Evolutionary conservation across 2,113 vertebrate species (phyloP), one percentile per base, ranked within the genome.

Genomic region (Euleptes europaea): DNA sequence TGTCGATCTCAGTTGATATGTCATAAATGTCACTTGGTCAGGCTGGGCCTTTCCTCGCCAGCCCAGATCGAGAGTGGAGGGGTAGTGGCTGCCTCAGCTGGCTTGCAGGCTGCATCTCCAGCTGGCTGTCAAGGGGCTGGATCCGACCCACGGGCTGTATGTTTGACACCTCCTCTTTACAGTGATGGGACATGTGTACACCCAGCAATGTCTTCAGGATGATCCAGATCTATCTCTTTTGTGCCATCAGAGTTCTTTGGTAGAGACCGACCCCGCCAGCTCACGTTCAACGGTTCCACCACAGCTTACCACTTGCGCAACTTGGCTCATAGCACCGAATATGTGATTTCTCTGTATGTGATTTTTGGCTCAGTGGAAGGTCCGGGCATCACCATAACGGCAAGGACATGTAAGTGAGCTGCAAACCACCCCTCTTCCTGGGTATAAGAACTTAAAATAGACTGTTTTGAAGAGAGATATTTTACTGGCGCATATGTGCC

Each of bases 341-440:
- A 98, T 0, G 95, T 97, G 15, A 95, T 98, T 44, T 97, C 97
- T 0, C 95, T 98, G 40, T 98, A 97, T 0, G 98, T 98, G 92
- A 94, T 98, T 72, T 98, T 98, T 67, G 96, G 97, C 15, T 93
- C 95, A 0, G 86, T 93, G 2, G 96, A 97, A 23, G 98, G 98
- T 40, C 98, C 98, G 0, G 98, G 98, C 0, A 92, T 98, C 93
- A 95, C 95, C 1, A 97, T 96, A 23, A 97, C 98, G 28, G 97
- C 97, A 92, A 96, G 93, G 89, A 98, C 97, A 0, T 96, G 98
- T 98, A 95, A 97, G 98, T 95, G 82, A 0, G 0, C 4, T 1
- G 1, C 51, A 31, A 42, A 0, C 0, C 19, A 17, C 38, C 4
- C 3, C 10, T 33, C 35, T 31, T 49, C 72, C 2, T 2, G 1